Evolutionary conservation across 2,113 vertebrate genomes (phyloP).

Genomic region (Gobio gobio): DNA sequence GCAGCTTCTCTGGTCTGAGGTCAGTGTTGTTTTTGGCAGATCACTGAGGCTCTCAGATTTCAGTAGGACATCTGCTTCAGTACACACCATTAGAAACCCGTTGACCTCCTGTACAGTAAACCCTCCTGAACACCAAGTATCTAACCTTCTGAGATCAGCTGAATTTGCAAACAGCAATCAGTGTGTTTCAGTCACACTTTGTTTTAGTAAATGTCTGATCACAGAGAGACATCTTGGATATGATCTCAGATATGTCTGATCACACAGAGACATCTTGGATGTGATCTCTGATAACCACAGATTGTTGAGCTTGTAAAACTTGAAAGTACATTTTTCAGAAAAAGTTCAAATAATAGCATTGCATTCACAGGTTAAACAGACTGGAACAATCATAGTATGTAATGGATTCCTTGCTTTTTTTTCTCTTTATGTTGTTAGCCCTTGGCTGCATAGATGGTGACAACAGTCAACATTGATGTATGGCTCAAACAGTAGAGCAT

Average conservation of each 20-base stretch:
- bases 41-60: constrained; percentile 45
- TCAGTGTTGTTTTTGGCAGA: constrained; percentile 39
- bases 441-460: not conserved
- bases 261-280: not conserved
- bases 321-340: not conserved
- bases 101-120: constrained; percentile 44
- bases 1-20: constrained; percentile 8
- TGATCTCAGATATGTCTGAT: not conserved
- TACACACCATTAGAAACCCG: constrained; percentile 50
- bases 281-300: constrained; percentile 10
- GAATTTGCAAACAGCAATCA: not conserved
- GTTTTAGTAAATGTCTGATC: not conserved
- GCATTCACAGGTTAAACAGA: not conserved
- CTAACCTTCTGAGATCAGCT: not conserved
- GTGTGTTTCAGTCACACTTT: not conserved
- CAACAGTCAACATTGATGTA: not conserved
- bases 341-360: not conserved
- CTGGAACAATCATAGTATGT: not conserved
- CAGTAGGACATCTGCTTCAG: constrained; percentile 50
- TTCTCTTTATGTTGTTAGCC: not conserved
- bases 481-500: not conserved
- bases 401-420: not conserved
- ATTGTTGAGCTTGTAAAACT: not conserved
- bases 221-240: not conserved
- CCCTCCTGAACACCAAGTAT: constrained; percentile 10